Percentiles rank a stretch among this genome's conserved stretches.
phyloP scores from a whole-genome alignment of 2,797 vertebrate genomes.

The Eulemur rubriventer region DNA sequence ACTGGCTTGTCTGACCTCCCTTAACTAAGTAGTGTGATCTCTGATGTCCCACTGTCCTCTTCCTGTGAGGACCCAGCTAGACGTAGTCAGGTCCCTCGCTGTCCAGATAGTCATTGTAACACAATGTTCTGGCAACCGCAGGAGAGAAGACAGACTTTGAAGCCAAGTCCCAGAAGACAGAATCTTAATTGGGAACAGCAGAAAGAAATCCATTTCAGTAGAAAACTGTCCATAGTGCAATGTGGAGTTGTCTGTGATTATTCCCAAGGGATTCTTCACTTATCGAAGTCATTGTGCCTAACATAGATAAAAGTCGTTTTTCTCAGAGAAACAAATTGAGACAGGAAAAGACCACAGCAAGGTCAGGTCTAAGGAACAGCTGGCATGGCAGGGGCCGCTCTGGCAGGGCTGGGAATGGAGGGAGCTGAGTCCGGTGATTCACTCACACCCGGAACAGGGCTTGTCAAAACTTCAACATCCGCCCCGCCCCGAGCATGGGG shows the following conservation, averaged over 20 bases:
- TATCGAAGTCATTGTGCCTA: not conserved
- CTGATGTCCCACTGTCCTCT: not conserved
- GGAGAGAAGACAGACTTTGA: slow-evolving; percentile 35
- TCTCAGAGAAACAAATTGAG: slow-evolving; percentile 23
- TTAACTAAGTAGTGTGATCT: not conserved
- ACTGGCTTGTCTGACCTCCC: not conserved
- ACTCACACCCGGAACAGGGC: not conserved
- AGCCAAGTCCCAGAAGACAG: slow-evolving; percentile 10
- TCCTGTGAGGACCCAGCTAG: not conserved
- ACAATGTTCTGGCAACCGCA: not conserved
- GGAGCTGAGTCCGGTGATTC: not conserved
- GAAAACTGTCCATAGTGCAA: not conserved
- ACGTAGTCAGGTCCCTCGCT: not conserved
- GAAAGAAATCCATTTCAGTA: slow-evolving; percentile 4
- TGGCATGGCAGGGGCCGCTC: not conserved
- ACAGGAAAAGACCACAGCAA: not conserved
- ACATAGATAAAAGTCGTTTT: slow-evolving; percentile 12
- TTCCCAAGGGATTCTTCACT: not conserved
- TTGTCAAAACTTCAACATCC: not conserved
- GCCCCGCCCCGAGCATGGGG: fast-evolving
- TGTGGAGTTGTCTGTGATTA: not conserved
- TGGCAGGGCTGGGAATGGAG: not conserved
- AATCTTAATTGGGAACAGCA: slow-evolving; percentile 43
- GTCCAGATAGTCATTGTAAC: not conserved
- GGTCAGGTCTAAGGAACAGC: not conserved